Evolutionary conservation across 2,888 invertebrate species (phyloP), one percentile per base, ranked within the genome.

Genomic region (Drosophila austrosaltans): DNA sequence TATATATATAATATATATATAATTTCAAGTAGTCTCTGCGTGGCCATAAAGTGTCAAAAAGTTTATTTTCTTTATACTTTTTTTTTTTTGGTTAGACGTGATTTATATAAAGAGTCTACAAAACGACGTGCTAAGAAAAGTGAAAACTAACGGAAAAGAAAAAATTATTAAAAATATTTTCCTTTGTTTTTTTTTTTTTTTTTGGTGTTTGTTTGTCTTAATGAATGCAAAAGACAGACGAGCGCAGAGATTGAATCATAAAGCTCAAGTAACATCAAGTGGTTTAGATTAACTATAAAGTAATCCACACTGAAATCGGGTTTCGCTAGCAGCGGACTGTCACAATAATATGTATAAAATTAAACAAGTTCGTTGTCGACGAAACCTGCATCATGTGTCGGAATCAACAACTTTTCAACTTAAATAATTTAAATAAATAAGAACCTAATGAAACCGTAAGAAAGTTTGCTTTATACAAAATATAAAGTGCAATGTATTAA

Each of bases 381-480:
- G 97, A 97, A 97, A 97, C 97, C 96, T 97, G 97, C 96, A 97
- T 95, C 95, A 95, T 95, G 95, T 95, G 94, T 94, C 94, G 94
- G 81, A 74, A 79, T 30, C 66, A 79, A 70, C 91, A 82, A 71
- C 12, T 44, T 8, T 1, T 28, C 20, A 22, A 20, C 10, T 48
- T 22, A 48, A 7, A 44, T 8, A 42, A 42, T 5, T 4, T n/a
- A 20, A 48, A 8, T 22, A 22, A 28, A 28, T 3, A 28, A 16
- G 16, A 16, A 16, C 16, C 16, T 16, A 28, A 30, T 30, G 1
- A 30, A 30, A 30, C 3, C 30, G 5, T 2, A 28, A 28, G 28
- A 28, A 28, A 28, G 2, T 28, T 2, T 28, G 16, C 16, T 16
- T 16, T 16, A 16, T 16, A 16, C 0, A 16, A 16, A 28, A 28